Evolutionary conservation across 1,140 invertebrate genomes (phyloP).

Genomic region (Drosophila pallidifrons): DNA sequence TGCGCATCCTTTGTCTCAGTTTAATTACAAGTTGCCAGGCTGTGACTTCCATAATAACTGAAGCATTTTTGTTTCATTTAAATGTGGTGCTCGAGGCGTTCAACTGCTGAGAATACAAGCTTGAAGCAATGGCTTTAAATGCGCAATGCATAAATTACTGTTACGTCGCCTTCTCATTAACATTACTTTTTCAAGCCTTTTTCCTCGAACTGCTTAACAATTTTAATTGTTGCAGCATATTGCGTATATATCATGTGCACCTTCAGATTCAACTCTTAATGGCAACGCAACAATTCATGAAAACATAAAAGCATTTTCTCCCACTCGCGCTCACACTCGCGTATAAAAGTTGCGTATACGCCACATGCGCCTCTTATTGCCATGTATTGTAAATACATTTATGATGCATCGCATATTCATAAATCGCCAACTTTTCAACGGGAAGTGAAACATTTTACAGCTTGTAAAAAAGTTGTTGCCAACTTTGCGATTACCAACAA

Average conservation of each 20-base stretch:
- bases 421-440: constrained; percentile 37
- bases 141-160: constrained; percentile 9
- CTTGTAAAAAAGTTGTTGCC: constrained; percentile 25
- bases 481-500: constrained; percentile 31
- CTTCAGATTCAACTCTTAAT: neutral
- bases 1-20: neutral
- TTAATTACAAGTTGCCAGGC: constrained; percentile 4
- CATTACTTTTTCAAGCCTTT: too few species aligned
- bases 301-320: constrained; percentile 4
- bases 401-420: constrained; percentile 28
- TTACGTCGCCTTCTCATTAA: neutral
- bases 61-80: constrained; percentile 43
- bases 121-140: constrained; percentile 6
- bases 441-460: constrained; percentile 35
- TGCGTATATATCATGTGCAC: constrained; percentile 4
- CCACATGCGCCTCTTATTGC: constrained; percentile 26
- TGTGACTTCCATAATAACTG: neutral
- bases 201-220: neutral
- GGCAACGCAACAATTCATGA: neutral
- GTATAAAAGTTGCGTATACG: constrained; percentile 47
- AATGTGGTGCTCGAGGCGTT: constrained; percentile 43
- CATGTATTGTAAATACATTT: constrained; percentile 23
- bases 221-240: constrained; percentile 10
- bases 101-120: constrained; percentile 16
- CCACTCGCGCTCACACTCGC: constrained; percentile 1